These are phyloP conservation scores for Akabosia matsudoensis DNA, from an alignment of 1,140 invertebrate genomes.

Conservation along the genomic window DNA sequence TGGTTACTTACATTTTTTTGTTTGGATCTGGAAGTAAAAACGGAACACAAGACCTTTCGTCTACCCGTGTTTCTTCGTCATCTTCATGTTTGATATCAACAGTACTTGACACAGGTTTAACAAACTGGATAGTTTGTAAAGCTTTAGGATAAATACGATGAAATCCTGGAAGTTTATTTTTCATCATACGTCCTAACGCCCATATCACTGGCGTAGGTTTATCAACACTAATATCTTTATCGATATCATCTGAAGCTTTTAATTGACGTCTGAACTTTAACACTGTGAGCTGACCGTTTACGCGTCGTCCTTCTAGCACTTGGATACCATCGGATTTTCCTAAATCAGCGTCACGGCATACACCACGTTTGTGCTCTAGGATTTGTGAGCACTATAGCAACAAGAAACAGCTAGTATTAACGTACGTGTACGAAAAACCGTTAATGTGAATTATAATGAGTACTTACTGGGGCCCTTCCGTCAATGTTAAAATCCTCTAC, in stretches of 20 bases:
- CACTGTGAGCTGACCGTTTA: conserved; percentile 23
- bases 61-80: conserved; percentile 59
- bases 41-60: neutral
- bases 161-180: conserved; percentile 74
- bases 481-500: conserved; percentile 82
- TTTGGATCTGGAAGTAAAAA: neutral
- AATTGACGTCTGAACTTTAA: conserved; percentile 44
- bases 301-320: conserved; percentile 38
- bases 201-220: conserved; percentile 74
- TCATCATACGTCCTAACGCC: conserved; percentile 77
- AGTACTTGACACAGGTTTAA: too few species aligned
- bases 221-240: conserved; percentile 36
- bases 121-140: conserved; percentile 40
- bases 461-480: conserved; percentile 68
- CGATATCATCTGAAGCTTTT: conserved; percentile 35
- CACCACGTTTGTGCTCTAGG: conserved; percentile 76
- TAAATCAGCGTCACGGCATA: conserved; percentile 74
- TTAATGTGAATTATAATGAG: conserved; percentile 20
- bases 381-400: conserved; percentile 73
- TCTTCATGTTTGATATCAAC: neutral
- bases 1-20: neutral
- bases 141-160: conserved; percentile 75
- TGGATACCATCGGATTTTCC: conserved; percentile 53
- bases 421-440: conserved; percentile 15
- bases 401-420: neutral